Evolutionary conservation across 2,797 vertebrate species (phyloP), one percentile per base, ranked within the genome.

Genomic region (Anniella stebbinsi): DNA sequence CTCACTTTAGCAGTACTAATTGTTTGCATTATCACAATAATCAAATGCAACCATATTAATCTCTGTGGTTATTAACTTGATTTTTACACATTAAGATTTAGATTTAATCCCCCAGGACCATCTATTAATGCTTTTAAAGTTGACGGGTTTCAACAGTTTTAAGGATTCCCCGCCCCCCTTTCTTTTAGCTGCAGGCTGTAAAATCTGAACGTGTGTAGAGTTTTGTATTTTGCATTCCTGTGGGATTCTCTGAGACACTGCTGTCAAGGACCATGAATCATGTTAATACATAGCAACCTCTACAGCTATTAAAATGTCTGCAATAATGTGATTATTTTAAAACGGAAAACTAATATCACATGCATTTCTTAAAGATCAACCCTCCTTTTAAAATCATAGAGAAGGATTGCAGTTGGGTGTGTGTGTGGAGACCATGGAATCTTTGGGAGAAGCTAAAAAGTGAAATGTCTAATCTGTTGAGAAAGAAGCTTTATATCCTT

Each of bases 51-150:
- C 97, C 96, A 97, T 98, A 97, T 97, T 98, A 97, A 97, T 98
- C 97, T 97, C 97, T 96, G 97, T 96, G 97, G 97, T 97, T 97
- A 97, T 97, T 97, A 97, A 97, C 97, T 97, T 97, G 97, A 97
- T 97, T 98, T 97, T 97, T 97, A 97, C 97, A 97, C 97, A 97
- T 98, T 97, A 97, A 97, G 97, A 97, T 97, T 97, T 98, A 97
- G 97, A 97, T 97, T 97, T 96, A 97, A 97, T 97, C 97, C 96
- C 97, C 89, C 84, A 97, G 95, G 97, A 97, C 95, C 94, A 94
- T 98, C 97, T 97, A 97, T 97, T 97, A 98, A 98, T 98, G 97
- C 97, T 98, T 98, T 98, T 97, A 98, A 98, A 98, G 97, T 98
- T 97, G 97, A 98, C 98, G 97, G 97, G 96, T 97, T 98, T 98